Base-by-base conservation (phyloP, 1,140 invertebrate genomes). In the Cyclina sinensis region DNA sequence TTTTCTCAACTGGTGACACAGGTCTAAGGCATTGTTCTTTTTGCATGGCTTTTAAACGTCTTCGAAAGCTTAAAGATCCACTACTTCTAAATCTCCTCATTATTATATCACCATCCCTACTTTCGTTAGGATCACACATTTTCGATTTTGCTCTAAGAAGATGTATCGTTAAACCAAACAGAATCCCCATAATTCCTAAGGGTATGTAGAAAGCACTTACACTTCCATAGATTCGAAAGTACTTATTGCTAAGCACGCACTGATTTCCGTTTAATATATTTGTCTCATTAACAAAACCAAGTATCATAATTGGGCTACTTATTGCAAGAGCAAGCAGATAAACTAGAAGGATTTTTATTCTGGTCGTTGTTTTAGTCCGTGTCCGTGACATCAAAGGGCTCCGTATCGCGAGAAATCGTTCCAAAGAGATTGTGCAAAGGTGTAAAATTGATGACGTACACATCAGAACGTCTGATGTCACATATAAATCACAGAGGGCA, bases 161-260 rank as follows among this genome's bases (percentile, higher is more conserved):
- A 39, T 97, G 96, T 0, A 99, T 98, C 0, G 98, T 99, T 76
- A 99, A 96, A 1, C 97, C 97, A 93, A 99, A 99, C 18, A 98
- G 99, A 48, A 98, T 95, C 91, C 99, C 96, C 98, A 99, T 99
- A 76, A 99, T 98, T n/a, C 97, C 96, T 48, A 99, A 96, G 1
- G 99, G 99, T 84, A 99, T 98, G 96, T 99, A 99, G 95, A 99
- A 99, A 89, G 98, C 98, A 90, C 99, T 92, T 92, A 99, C 97
- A 65, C 98, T 99, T 18, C 98, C 98, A 91, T 99, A 98, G 81
- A 98, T 96, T 94, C 98, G 98, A 96, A 98, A 99, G 9, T 91
- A 80, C 16, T 91, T 76, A 84, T 94, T 94, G 43, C 48, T 89
- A n/a, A 94, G 81, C 12, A 97, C 97, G 95, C 98, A 98, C 97